Evolutionary conservation across 35 echinoderm and acorn worm genomes (phyloP).

Genomic region (Diadema setosum): DNA sequence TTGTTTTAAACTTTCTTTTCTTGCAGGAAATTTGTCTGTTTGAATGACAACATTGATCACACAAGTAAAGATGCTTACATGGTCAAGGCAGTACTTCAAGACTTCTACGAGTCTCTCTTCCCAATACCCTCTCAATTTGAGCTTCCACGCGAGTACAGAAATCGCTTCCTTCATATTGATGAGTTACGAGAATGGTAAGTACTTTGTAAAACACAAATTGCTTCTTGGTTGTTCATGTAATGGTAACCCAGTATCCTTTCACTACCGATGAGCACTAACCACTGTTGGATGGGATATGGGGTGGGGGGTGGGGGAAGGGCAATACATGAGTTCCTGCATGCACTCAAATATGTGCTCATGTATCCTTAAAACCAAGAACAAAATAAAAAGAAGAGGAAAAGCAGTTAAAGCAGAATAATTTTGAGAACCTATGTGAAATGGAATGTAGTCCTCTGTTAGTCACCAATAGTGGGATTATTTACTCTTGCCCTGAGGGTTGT

Average conservation of each 20-base stretch:
- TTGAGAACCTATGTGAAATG: too few species aligned
- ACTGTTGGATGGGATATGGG: neutral
- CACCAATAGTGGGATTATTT: too few species aligned
- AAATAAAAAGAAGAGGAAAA: too few species aligned
- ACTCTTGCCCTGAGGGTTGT: too few species aligned
- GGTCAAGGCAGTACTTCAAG: conserved; percentile 94
- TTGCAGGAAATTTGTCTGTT: conserved; percentile 97
- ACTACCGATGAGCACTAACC: neutral
- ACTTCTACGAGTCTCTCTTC: conserved; percentile 91
- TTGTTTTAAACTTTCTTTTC: too few species aligned
- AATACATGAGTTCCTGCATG: neutral
- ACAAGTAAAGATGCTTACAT: conserved; percentile 59
- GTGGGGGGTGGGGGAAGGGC: neutral
- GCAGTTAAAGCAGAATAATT: too few species aligned
- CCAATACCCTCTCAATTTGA: conserved; percentile 93
- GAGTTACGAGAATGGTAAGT: conserved; percentile 91
- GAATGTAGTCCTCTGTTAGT: too few species aligned
- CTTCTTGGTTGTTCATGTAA: neutral
- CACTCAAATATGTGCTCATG: neutral
- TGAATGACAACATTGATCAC: conserved; percentile 98
- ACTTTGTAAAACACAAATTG: too few species aligned
- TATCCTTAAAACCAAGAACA: neutral
- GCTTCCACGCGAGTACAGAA: conserved; percentile 90
- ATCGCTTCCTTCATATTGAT: conserved; percentile 90
- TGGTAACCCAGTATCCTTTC: too few species aligned